These are phyloP conservation scores for Mionectes olivaceus DNA, from an alignment of 2,797 vertebrate species.

Conservation along the genomic window DNA sequence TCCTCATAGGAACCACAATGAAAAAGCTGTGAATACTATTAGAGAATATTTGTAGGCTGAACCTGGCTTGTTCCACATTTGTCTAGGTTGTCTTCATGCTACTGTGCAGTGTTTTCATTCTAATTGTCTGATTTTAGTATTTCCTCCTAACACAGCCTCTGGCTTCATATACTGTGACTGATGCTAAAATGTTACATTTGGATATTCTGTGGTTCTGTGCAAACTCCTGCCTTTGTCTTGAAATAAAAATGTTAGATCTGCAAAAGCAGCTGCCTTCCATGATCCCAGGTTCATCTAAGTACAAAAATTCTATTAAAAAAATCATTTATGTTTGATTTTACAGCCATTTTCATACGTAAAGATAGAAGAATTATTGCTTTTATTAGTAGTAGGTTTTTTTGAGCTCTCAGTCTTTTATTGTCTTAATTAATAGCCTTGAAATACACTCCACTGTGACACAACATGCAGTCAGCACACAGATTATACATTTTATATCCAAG, in stretches of 20 bases:
- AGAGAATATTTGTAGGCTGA: neutral
- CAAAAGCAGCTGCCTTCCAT: neutral
- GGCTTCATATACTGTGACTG: neutral
- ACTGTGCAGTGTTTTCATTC: neutral
- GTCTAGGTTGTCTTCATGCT: neutral
- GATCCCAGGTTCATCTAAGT: neutral
- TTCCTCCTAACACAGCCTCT: neutral
- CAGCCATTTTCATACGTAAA: neutral
- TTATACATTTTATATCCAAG: slow-evolving; percentile 26
- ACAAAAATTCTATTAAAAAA: neutral
- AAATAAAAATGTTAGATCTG: neutral
- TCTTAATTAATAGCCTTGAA: slow-evolving; percentile 47
- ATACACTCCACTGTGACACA: neutral
- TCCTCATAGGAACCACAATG: neutral
- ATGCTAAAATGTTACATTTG: neutral
- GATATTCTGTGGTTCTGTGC: neutral
- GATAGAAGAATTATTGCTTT: slow-evolving; percentile 15
- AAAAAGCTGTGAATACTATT: neutral
- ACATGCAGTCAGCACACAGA: slow-evolving; percentile 21
- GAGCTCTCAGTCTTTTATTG: neutral
- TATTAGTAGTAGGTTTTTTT: slow-evolving; percentile 19
- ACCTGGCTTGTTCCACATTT: neutral
- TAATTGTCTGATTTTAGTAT: neutral
- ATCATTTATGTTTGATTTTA: neutral
- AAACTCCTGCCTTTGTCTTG: neutral